Conservation (phyloP, 2,888 invertebrate genomes). For the Drosophila kanekoi region DNA sequence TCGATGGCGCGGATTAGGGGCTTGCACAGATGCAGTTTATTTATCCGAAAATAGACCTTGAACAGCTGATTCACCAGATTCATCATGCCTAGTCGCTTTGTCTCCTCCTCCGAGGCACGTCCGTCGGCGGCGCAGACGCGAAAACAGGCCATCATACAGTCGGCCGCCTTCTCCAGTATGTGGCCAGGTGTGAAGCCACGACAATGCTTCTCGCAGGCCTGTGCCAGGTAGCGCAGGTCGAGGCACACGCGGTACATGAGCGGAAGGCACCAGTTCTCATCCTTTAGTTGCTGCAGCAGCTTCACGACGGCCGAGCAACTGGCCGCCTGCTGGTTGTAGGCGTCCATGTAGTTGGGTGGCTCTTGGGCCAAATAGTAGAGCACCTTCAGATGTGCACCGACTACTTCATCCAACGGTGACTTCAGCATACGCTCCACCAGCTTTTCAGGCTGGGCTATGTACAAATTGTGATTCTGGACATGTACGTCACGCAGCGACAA, state of each 20-base stretch:
- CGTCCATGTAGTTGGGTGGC: slow-evolving; percentile 87
- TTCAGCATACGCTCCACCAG: slow-evolving; percentile 90
- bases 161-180: slow-evolving; percentile 95
- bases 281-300: slow-evolving; percentile 93
- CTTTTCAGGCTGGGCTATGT: slow-evolving; percentile 89
- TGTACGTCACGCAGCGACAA: slow-evolving; percentile 90
- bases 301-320: slow-evolving; percentile 92
- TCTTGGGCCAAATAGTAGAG: slow-evolving; percentile 85
- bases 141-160: slow-evolving; percentile 96
- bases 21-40: slow-evolving; percentile 94
- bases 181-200: slow-evolving; percentile 84
- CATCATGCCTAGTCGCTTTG: slow-evolving; percentile 98
- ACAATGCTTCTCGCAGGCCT: slow-evolving; percentile 89
- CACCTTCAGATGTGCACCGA: slow-evolving; percentile 90
- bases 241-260: slow-evolving; percentile 95
- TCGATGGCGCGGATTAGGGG: slow-evolving; percentile 98
- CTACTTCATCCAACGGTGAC: slow-evolving; percentile 91
- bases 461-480: slow-evolving; percentile 89
- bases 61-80: slow-evolving; percentile 98
- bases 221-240: slow-evolving; percentile 94
- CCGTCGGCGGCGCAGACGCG: slow-evolving; percentile 96
- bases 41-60: slow-evolving; percentile 96
- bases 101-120: slow-evolving; percentile 92
- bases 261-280: slow-evolving; percentile 98
- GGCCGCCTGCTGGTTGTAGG: slow-evolving; percentile 92